phyloP scores from a whole-genome alignment of 2,797 vertebrate genomes.

The Rachycentron canadum region DNA sequence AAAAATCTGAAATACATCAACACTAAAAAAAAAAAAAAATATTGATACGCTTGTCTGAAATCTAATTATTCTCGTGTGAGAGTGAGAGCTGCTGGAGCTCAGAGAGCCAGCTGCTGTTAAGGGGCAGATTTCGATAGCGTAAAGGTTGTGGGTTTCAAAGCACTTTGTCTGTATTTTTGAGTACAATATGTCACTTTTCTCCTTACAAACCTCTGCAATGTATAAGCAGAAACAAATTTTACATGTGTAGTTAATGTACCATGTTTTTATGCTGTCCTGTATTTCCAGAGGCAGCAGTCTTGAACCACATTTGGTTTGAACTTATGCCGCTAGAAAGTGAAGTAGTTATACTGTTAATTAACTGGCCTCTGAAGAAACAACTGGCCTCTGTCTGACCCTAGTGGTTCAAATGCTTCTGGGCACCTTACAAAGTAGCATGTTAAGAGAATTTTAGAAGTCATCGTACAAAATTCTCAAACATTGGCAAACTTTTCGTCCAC shows the following conservation, averaged over 20 bases:
- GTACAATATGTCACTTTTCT: not conserved
- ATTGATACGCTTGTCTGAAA: not conserved
- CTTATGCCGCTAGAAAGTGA: not conserved
- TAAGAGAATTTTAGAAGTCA: not conserved
- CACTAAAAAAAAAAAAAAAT: not conserved
- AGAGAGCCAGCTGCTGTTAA: not conserved
- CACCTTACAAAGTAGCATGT: not conserved
- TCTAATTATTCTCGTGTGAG: not conserved
- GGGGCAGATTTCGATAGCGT: not conserved
- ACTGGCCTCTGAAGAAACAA: not conserved
- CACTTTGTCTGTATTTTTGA: not conserved
- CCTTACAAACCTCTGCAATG: not conserved
- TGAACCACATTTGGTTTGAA: not conserved
- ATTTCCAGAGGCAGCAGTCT: not conserved
- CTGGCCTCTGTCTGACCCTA: not conserved
- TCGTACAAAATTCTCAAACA: not conserved
- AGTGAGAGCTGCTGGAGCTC: slow-evolving; percentile 7
- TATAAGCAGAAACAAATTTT: not conserved
- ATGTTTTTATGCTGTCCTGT: not conserved
- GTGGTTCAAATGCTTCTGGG: not conserved
- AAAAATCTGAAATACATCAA: not conserved
- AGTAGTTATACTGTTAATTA: not conserved
- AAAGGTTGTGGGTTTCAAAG: not conserved
- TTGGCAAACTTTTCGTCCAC: not conserved
- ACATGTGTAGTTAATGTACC: not conserved